Conservation (phyloP, 1,140 invertebrate genomes). For the Propsilocerus akamusi region DNA sequence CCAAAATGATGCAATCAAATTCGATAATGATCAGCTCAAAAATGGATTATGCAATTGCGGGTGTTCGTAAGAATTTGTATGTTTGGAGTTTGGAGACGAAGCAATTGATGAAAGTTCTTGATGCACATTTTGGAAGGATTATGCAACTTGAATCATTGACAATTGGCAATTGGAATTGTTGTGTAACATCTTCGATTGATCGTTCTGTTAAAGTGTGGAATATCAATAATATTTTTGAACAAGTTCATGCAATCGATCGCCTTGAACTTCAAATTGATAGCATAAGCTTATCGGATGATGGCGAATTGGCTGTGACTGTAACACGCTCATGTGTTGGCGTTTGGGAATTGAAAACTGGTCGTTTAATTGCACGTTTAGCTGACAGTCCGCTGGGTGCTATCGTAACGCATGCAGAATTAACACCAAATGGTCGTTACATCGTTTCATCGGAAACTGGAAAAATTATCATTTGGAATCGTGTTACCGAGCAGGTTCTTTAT, state of each 20-base stretch:
- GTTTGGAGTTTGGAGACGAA: slow-evolving; percentile 71
- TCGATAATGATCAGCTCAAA: slow-evolving; percentile 79
- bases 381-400: slow-evolving; percentile 87
- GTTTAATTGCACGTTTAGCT: slow-evolving; percentile 65
- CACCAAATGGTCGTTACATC: slow-evolving; percentile 64
- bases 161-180: not conserved
- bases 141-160: slow-evolving; percentile 29
- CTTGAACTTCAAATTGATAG: slow-evolving; percentile 91
- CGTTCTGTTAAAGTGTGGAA: slow-evolving; percentile 98
- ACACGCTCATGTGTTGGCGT: slow-evolving; percentile 87
- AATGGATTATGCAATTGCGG: slow-evolving; percentile 83
- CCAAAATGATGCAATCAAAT: slow-evolving; percentile 71
- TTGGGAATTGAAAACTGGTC: slow-evolving; percentile 81
- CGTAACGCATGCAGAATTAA: slow-evolving; percentile 81
- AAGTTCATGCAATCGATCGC: slow-evolving; percentile 88
- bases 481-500: slow-evolving; percentile 59
- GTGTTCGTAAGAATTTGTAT: slow-evolving; percentile 90
- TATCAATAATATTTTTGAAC: slow-evolving; percentile 96
- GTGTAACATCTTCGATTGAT: slow-evolving; percentile 71
- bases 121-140: slow-evolving; percentile 93
- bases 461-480: slow-evolving; percentile 81
- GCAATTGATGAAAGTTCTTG: slow-evolving; percentile 76
- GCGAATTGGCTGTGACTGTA: slow-evolving; percentile 64
- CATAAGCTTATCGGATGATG: slow-evolving; percentile 46
- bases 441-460: slow-evolving; percentile 85